These are phyloP conservation scores for Eurypyga helias DNA, from an alignment of 2,113 vertebrate genomes.

Conservation along the genomic window DNA sequence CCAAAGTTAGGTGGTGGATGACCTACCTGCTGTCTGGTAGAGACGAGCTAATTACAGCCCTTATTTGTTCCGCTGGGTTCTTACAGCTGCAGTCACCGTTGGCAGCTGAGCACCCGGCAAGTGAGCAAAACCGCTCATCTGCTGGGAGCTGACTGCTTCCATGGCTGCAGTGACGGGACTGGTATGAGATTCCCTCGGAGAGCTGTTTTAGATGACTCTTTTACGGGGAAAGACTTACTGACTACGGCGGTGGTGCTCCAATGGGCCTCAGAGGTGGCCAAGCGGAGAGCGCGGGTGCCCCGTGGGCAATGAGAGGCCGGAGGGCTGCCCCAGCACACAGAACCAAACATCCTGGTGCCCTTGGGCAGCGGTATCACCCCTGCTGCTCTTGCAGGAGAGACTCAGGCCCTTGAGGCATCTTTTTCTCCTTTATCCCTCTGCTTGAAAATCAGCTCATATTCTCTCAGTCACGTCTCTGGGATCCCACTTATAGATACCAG, in stretches of 20 bases:
- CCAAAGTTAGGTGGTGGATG: not conserved
- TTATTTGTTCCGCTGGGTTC: not conserved
- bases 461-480: not conserved
- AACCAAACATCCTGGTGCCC: not conserved
- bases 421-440: not conserved
- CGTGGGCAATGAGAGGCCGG: not conserved
- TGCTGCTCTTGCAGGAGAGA: not conserved
- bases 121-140: not conserved
- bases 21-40: not conserved
- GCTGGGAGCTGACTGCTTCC: not conserved
- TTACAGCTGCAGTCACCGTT: not conserved
- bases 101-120: not conserved
- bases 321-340: accelerated
- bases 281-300: not conserved
- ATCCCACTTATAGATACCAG: constrained; percentile 13
- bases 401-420: not conserved
- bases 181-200: not conserved
- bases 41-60: not conserved
- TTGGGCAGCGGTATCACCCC: not conserved
- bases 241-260: not conserved
- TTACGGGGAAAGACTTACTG: not conserved
- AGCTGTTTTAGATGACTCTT: not conserved
- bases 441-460: not conserved
- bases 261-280: not conserved
- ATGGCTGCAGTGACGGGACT: accelerated